Evolutionary conservation across 2,113 vertebrate species (phyloP), one percentile per base, ranked within the genome.

Genomic region (Cranoglanis bouderius): DNA sequence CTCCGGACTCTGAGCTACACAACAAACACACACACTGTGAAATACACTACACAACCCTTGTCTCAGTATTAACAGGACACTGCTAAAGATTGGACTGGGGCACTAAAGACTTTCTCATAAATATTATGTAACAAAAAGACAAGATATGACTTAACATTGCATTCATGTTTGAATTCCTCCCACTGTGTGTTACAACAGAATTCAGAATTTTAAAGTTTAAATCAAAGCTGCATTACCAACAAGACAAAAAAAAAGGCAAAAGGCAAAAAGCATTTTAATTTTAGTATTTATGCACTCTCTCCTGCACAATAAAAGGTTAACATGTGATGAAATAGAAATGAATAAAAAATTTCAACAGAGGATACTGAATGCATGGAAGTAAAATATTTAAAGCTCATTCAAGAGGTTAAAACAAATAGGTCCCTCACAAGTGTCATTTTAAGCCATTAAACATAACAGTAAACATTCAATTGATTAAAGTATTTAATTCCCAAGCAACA

Each of bases 1-100:
- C 89, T 98, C 97, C 18, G 98, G 98, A 87, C 96, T 96, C 90
- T 96, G 93, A 80, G 97, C 98, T 96, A 32, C n/a, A 53, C 51
- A 53, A 53, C 12, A 10, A 84, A 10, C 59, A 19, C 9, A 87
- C 18, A 57, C 32, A 6, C 32, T 38, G 18, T 5, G 21, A 59
- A 51, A 18, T 7, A 7, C 75, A 7, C 43, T n/a, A 46, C 74
- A 43, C 16, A 81, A 19, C 49, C 46, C 6, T 81, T 21, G 29
- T 9, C 4, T 49, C 16, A 14, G 29, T n/a, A 14, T 14, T 49
- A 78, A 49, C 43, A 78, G 43, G 26, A 78, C 8, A 12, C 24
- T 4, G 10, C 40, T 40, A 10, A 10, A 9, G 72, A 43, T n/a
- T n/a, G 63, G 29, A 29, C 26, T 63, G 9, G 29, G 61, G 61